Evolutionary conservation across 2,113 vertebrate genomes (phyloP).

Genomic region (Brachypteracias leptosomus): DNA sequence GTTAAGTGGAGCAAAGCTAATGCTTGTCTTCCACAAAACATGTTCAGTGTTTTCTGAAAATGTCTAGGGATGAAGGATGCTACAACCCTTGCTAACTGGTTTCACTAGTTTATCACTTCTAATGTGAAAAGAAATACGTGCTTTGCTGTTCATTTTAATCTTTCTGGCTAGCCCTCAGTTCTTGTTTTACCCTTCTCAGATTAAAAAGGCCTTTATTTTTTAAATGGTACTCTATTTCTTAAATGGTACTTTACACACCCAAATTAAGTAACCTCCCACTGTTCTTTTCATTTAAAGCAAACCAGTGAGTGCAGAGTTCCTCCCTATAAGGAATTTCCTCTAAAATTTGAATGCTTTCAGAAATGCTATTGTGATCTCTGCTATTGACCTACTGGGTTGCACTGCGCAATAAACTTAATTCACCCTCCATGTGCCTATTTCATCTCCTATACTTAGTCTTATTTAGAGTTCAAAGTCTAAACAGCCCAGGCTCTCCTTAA

Average conservation of each 20-base stretch:
- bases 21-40: not conserved
- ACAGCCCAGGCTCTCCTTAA: not conserved
- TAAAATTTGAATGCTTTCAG: not conserved
- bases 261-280: slow-evolving; percentile 12
- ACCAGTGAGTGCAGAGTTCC: not conserved
- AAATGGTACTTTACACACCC: not conserved
- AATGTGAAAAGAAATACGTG: not conserved
- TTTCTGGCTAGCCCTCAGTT: not conserved
- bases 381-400: not conserved
- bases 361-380: not conserved
- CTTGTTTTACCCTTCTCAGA: not conserved
- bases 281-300: slow-evolving; percentile 2
- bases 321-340: not conserved
- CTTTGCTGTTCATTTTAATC: not conserved
- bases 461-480: not conserved
- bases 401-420: not conserved
- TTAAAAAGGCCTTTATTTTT: not conserved
- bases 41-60: not conserved
- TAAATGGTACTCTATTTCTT: not conserved
- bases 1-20: not conserved
- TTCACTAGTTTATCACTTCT: not conserved
- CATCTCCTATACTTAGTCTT: not conserved
- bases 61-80: not conserved
- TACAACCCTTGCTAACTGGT: not conserved
- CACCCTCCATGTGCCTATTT: not conserved